phyloP scores from a whole-genome alignment of 2,797 vertebrate genomes.

The Bradypus variegatus region DNA sequence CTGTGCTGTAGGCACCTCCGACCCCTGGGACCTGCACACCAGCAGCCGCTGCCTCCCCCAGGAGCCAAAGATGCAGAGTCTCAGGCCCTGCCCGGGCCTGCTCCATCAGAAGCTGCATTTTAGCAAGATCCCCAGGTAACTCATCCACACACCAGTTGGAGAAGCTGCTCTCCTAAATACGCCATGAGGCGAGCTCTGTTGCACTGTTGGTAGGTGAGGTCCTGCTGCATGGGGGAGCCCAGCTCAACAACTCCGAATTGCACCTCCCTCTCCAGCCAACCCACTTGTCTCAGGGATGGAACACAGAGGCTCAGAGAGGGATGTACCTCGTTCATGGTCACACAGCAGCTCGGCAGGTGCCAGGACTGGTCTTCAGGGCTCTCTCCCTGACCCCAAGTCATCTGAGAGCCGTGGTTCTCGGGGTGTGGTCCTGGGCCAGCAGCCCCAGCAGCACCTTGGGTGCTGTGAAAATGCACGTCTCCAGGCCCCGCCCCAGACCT shows the following conservation, averaged over 20 bases:
- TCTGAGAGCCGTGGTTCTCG: fast-evolving
- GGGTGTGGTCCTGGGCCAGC: neutral
- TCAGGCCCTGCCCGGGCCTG: neutral
- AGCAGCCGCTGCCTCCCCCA: too few species aligned
- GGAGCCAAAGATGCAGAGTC: neutral
- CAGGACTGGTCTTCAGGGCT: neutral
- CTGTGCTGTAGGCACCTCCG: neutral
- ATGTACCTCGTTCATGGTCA: neutral
- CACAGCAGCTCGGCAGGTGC: neutral
- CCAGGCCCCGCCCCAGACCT: neutral
- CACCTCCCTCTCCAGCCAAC: neutral
- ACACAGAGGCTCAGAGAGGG: neutral
- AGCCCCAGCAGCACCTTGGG: neutral
- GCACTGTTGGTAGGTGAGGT: neutral
- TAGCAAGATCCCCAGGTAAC: too few species aligned
- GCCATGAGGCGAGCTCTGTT: neutral
- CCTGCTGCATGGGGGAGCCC: neutral
- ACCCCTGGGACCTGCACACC: neutral
- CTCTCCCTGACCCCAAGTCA: neutral
- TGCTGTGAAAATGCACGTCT: neutral
- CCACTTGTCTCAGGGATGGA: neutral
- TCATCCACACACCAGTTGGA: fast-evolving
- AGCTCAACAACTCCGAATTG: neutral
- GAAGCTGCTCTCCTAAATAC: neutral
- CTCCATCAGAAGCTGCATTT: neutral